Evolutionary conservation across 2,888 invertebrate genomes (phyloP).

Genomic region (Melieria picta): DNA sequence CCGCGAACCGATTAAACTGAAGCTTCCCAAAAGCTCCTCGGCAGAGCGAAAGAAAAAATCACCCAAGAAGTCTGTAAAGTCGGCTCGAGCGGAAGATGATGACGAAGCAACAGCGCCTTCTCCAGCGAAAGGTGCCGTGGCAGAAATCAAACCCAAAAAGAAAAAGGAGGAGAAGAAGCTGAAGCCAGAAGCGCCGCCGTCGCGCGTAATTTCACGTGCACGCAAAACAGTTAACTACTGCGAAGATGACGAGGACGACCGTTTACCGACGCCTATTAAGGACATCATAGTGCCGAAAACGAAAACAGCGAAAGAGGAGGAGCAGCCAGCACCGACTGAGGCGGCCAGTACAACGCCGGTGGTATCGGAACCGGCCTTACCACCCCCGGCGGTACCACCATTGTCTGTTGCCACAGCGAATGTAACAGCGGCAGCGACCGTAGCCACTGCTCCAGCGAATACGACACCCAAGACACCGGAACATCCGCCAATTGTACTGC

Average conservation of each 20-base stretch:
- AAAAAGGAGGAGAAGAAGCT: slow-evolving; percentile 63
- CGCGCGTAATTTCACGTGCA: slow-evolving; percentile 66
- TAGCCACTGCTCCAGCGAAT: slow-evolving; percentile 45
- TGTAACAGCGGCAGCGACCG: slow-evolving; percentile 26
- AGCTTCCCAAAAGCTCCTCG: slow-evolving; percentile 58
- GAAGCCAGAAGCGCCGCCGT: slow-evolving; percentile 62
- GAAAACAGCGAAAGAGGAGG: slow-evolving; percentile 36
- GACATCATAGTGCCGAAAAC: slow-evolving; percentile 67
- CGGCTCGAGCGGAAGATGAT: slow-evolving; percentile 31
- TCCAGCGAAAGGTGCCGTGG: not conserved
- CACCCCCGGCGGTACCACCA: slow-evolving; percentile 43
- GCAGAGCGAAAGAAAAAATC: slow-evolving; percentile 63
- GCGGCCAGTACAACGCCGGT: slow-evolving; percentile 28
- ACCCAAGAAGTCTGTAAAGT: slow-evolving; percentile 48
- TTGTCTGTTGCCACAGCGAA: slow-evolving; percentile 18
- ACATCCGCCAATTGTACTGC: slow-evolving; percentile 85
- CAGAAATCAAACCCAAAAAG: slow-evolving; percentile 50
- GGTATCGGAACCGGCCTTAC: slow-evolving; percentile 38
- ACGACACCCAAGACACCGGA: slow-evolving; percentile 59
- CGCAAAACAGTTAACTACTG: slow-evolving; percentile 74
- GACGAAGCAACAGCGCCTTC: slow-evolving; percentile 1
- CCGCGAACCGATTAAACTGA: slow-evolving; percentile 60
- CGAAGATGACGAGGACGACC: slow-evolving; percentile 68
- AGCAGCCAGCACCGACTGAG: not conserved
- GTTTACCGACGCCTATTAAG: slow-evolving; percentile 59